Percentiles rank a stretch among this genome's conserved stretches.
These are phyloP conservation scores for Equus quagga DNA, from an alignment of 2,113 vertebrate species.

Conservation along the genomic window DNA sequence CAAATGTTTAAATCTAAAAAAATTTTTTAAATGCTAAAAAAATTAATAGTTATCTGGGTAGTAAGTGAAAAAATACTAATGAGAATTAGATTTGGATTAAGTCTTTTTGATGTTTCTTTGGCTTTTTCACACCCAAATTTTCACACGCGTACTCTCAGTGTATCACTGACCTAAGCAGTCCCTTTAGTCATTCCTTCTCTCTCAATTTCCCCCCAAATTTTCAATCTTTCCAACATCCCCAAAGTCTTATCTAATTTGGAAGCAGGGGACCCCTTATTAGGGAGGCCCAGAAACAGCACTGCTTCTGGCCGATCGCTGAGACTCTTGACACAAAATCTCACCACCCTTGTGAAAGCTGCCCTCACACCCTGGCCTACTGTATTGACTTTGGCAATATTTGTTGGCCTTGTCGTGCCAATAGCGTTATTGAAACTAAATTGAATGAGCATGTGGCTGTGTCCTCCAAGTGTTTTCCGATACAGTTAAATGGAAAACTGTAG, in stretches of 20 bases:
- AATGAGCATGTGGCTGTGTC: constrained; percentile 42
- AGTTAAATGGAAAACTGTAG: constrained; percentile 60
- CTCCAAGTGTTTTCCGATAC: constrained; percentile 60
- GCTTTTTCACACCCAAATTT: not conserved
- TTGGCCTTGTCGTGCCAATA: constrained; percentile 58
- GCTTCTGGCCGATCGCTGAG: not conserved
- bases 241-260: constrained; percentile 41
- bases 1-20: not conserved
- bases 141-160: not conserved
- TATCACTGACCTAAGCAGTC: not conserved
- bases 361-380: not conserved
- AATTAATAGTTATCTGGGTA: not conserved
- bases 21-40: not conserved
- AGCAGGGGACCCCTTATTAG: not conserved
- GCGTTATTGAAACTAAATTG: constrained; percentile 58
- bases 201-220: not conserved
- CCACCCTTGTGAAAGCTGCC: not conserved
- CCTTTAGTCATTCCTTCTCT: not conserved
- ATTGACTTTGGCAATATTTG: constrained; percentile 63
- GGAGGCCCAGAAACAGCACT: not conserved
- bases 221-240: not conserved
- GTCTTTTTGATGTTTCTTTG: constrained; percentile 17
- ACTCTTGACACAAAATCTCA: not conserved
- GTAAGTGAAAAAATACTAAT: not conserved
- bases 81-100: not conserved